phyloP scores from a whole-genome alignment of 2,888 invertebrate genomes.

The Drosophila antonietae region DNA sequence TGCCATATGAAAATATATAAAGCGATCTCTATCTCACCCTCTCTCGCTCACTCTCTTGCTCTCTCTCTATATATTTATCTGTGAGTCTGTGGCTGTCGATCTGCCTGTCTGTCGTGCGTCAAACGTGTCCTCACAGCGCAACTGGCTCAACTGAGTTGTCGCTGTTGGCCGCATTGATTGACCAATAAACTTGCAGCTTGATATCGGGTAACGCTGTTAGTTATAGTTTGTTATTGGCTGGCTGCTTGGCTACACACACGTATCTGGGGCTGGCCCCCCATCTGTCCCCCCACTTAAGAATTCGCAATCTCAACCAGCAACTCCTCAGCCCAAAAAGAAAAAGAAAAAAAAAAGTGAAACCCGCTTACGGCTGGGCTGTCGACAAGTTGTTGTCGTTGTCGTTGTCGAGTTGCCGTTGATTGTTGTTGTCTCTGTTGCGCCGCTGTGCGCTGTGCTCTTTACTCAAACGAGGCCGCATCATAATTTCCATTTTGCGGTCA shows the following conservation, averaged over 20 bases:
- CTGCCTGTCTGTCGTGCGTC: neutral
- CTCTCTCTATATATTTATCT: neutral
- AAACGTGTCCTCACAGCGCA: slow-evolving; percentile 40
- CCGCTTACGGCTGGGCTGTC: slow-evolving; percentile 50
- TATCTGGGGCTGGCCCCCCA: slow-evolving; percentile 24
- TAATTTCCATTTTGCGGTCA: slow-evolving; percentile 81
- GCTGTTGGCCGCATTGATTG: slow-evolving; percentile 68
- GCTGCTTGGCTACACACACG: slow-evolving; percentile 26
- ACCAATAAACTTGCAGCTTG: slow-evolving; percentile 84
- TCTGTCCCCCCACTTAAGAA: slow-evolving; percentile 25
- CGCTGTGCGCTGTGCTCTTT: slow-evolving; percentile 73
- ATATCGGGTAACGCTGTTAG: slow-evolving; percentile 79
- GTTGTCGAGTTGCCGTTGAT: slow-evolving; percentile 39
- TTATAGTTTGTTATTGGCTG: slow-evolving; percentile 77
- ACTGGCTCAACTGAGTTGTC: slow-evolving; percentile 31
- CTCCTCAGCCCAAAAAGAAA: slow-evolving; percentile 25
- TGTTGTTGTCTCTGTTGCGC: slow-evolving; percentile 43
- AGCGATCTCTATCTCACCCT: slow-evolving; percentile 14
- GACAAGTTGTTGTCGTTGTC: slow-evolving; percentile 53
- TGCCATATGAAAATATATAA: slow-evolving; percentile 26
- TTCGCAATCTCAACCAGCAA: slow-evolving; percentile 38
- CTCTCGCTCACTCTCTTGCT: neutral
- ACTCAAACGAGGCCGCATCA: slow-evolving; percentile 79
- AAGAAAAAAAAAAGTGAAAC: slow-evolving; percentile 71
- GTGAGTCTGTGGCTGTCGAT: slow-evolving; percentile 3